These are phyloP conservation scores for Phaethon lepturus DNA, from an alignment of 2,113 vertebrate genomes.

Conservation along the genomic window DNA sequence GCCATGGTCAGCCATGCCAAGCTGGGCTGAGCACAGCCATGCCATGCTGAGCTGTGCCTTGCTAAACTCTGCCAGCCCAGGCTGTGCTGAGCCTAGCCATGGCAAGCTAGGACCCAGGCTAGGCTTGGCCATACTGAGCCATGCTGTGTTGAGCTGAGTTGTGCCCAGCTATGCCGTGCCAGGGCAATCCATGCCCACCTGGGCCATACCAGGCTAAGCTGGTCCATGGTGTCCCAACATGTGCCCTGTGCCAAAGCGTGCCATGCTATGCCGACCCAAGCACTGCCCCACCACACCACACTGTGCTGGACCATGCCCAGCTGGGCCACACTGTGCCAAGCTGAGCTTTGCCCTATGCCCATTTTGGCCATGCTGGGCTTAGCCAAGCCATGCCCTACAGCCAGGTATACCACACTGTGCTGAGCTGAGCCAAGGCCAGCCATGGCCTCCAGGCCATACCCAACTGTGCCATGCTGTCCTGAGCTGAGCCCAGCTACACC, in stretches of 20 bases:
- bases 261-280: neutral
- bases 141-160: neutral
- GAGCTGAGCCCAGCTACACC: neutral
- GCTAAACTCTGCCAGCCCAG: neutral
- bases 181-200: neutral
- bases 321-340: neutral
- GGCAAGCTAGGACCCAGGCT: neutral
- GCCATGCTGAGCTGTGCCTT: neutral
- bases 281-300: neutral
- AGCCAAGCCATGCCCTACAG: neutral
- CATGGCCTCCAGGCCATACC: neutral
- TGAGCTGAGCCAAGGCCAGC: neutral
- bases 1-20: neutral
- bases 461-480: neutral
- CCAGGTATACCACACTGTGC: rapidly evolving
- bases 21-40: too few relatives aligned
- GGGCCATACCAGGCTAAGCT: neutral
- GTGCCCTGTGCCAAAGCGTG: neutral
- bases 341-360: neutral
- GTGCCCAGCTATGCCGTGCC: neutral
- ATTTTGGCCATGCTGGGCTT: neutral
- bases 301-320: neutral
- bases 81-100: neutral
- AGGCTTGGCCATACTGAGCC: neutral
- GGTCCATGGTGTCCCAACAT: rapidly evolving